These are phyloP conservation scores for Sitophilus oryzae DNA, from an alignment of 1,140 invertebrate species.

Conservation along the genomic window DNA sequence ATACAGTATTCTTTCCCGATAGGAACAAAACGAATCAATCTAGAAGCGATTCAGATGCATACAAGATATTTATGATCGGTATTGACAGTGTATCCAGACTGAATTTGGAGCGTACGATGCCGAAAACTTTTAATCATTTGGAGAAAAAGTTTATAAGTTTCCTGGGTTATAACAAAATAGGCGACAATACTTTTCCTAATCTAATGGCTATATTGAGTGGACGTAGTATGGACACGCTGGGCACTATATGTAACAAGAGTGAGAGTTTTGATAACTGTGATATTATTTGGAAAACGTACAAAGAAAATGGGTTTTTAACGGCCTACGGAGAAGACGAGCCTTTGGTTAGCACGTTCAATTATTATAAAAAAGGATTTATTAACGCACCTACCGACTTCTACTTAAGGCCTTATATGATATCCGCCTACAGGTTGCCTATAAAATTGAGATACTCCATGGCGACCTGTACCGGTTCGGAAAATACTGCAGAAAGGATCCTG, in stretches of 20 bases:
- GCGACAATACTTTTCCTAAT: slow-evolving; percentile 79
- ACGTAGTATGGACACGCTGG: slow-evolving; percentile 45
- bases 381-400: slow-evolving; percentile 70
- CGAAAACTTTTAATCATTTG: slow-evolving; percentile 61
- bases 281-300: slow-evolving; percentile 58
- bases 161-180: slow-evolving; percentile 62
- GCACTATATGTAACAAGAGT: slow-evolving; percentile 46
- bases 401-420: slow-evolving; percentile 58
- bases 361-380: slow-evolving; percentile 56
- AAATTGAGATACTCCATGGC: slow-evolving; percentile 39
- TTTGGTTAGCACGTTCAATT: slow-evolving; percentile 58
- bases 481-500: slow-evolving; percentile 48
- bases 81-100: slow-evolving; percentile 77
- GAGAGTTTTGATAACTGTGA: slow-evolving; percentile 53
- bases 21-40: slow-evolving; percentile 27
- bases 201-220: slow-evolving; percentile 71
- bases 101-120: slow-evolving; percentile 71
- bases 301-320: slow-evolving; percentile 55
- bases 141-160: slow-evolving; percentile 50
- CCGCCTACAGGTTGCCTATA: slow-evolving; percentile 48
- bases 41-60: background rate
- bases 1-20: slow-evolving; percentile 41
- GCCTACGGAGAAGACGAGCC: slow-evolving; percentile 59
- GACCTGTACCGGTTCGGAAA: slow-evolving; percentile 51
- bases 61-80: slow-evolving; percentile 68